A percentile compares a stretch with the other conserved stretches of the same genome.
Conservation (phyloP, 2,888 invertebrate species). For the Caenorhabditis angaria region DNA sequence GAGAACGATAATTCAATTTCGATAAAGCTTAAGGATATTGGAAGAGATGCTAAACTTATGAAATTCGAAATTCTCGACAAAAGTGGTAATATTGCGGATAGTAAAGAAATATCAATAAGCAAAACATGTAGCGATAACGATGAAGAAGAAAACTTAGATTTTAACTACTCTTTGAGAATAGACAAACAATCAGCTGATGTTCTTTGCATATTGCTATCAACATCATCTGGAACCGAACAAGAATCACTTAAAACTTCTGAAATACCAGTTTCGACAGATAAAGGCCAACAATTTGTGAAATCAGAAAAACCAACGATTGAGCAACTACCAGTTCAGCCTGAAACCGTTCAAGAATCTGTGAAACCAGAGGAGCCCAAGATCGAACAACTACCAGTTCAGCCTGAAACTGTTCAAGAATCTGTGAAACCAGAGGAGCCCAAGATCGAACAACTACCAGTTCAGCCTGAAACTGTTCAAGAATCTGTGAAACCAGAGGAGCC, state of each 20-base stretch:
- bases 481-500: slow-evolving; percentile 13
- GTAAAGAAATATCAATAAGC: background rate
- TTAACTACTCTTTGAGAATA: slow-evolving; percentile 35
- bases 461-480: slow-evolving; percentile 9
- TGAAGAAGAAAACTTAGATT: slow-evolving; percentile 35
- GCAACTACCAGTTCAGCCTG: slow-evolving; percentile 8
- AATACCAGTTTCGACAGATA: background rate
- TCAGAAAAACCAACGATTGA: slow-evolving; percentile 18
- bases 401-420: slow-evolving; percentile 17
- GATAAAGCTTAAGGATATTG: slow-evolving; percentile 8
- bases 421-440: slow-evolving; percentile 9
- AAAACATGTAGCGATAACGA: background rate
- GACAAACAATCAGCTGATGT: slow-evolving; percentile 21
- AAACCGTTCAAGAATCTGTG: slow-evolving; percentile 16
- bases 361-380: slow-evolving; percentile 23
- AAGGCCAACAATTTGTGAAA: slow-evolving; percentile 8
- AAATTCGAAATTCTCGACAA: slow-evolving; percentile 13
- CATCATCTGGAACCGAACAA: background rate
- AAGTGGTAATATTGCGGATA: slow-evolving; percentile 13
- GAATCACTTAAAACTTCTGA: slow-evolving; percentile 9
- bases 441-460: slow-evolving; percentile 8
- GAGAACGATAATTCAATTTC: slow-evolving; percentile 22
- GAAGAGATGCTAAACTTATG: background rate
- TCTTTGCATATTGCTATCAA: slow-evolving; percentile 8
- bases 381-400: slow-evolving; percentile 13